Conservation (phyloP, 2,113 vertebrate genomes). For the Hydrochoerus hydrochaeris region DNA sequence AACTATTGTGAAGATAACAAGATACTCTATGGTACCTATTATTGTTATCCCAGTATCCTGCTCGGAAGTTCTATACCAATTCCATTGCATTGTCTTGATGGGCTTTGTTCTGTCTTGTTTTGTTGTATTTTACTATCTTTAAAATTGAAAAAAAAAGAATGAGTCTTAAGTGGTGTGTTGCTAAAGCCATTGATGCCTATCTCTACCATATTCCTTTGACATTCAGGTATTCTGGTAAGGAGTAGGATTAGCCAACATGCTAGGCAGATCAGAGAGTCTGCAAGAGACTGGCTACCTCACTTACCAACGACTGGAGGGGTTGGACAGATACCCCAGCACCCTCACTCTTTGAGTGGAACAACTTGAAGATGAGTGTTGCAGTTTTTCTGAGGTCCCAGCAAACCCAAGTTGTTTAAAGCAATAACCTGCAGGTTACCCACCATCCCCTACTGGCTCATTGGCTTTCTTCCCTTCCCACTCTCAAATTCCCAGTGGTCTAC, state of each 20-base stretch:
- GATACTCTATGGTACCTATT: too few relatives aligned
- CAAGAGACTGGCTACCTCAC: not conserved
- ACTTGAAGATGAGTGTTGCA: not conserved
- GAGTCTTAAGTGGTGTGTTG: fast-evolving
- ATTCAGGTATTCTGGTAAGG: not conserved
- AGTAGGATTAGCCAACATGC: not conserved
- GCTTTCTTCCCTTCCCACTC: not conserved
- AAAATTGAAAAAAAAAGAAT: too few relatives aligned
- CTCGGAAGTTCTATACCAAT: too few relatives aligned
- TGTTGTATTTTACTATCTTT: too few relatives aligned
- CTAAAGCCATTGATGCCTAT: not conserved
- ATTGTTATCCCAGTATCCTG: too few relatives aligned
- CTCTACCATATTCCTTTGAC: not conserved
- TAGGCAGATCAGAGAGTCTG: not conserved
- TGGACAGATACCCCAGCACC: not conserved
- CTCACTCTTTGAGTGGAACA: not conserved
- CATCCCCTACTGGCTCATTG: not conserved
- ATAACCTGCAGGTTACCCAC: not conserved
- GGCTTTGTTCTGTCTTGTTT: too few relatives aligned
- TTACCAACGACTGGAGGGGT: not conserved
- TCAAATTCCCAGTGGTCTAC: not conserved
- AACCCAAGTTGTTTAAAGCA: not conserved
- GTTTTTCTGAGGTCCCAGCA: not conserved
- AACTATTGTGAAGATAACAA: too few relatives aligned
- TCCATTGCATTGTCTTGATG: too few relatives aligned